Evolutionary conservation across 2,888 invertebrate species (phyloP).

Genomic region (Drosophila basisetae): DNA sequence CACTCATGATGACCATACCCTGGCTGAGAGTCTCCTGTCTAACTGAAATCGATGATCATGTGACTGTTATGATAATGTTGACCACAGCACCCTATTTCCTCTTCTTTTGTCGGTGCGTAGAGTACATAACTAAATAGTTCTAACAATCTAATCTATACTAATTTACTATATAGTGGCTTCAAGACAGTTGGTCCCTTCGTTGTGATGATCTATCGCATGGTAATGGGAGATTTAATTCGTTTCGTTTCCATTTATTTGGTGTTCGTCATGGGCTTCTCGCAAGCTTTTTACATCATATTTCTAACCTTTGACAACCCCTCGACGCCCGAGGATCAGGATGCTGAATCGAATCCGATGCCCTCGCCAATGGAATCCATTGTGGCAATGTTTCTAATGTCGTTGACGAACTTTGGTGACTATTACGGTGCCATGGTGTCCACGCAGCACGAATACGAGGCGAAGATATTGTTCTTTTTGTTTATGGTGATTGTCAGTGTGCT

Average conservation of each 20-base stretch:
- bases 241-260: conserved; percentile 98
- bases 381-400: conserved; percentile 99
- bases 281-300: conserved; percentile 97
- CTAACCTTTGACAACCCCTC: conserved; percentile 94
- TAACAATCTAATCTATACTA: background rate
- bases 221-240: conserved; percentile 96
- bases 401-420: conserved; percentile 98
- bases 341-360: conserved; percentile 93
- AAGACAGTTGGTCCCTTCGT: conserved; percentile 99
- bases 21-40: conserved; percentile 93
- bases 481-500: conserved; percentile 98
- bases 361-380: conserved; percentile 97
- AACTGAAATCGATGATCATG: conserved; percentile 94
- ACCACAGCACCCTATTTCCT: conserved; percentile 98
- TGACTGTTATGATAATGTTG: conserved; percentile 96
- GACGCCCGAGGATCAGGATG: conserved; percentile 93
- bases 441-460: conserved; percentile 94
- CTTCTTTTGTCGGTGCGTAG: conserved; percentile 95
- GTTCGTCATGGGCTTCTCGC: conserved; percentile 98
- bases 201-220: conserved; percentile 99
- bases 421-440: conserved; percentile 96
- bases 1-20: conserved; percentile 94
- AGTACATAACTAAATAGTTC: background rate
- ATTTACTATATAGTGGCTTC: conserved; percentile 91
- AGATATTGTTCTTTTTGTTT: conserved; percentile 97